phyloP scores from a whole-genome alignment of 2,888 invertebrate species.

The Protophormia terraenovae region DNA sequence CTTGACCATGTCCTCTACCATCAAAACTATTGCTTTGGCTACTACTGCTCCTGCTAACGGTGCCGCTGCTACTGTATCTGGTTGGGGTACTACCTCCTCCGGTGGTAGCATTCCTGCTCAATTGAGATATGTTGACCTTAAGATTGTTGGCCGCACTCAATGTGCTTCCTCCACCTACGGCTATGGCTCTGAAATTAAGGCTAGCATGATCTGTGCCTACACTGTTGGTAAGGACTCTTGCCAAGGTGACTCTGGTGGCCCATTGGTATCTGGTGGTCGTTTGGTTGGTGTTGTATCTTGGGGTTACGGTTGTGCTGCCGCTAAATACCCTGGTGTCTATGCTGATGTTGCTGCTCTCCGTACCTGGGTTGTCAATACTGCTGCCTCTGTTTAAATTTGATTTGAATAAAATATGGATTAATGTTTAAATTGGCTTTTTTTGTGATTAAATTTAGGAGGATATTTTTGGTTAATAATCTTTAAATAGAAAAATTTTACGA shows the following conservation, averaged over 20 bases:
- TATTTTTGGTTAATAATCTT: too few relatives aligned
- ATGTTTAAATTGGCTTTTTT: too few relatives aligned
- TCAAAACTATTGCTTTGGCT: slow-evolving; percentile 80
- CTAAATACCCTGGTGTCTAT: slow-evolving; percentile 75
- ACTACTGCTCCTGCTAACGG: slow-evolving; percentile 69
- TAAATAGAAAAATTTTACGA: too few relatives aligned
- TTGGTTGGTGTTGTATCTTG: slow-evolving; percentile 77
- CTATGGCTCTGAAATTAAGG: slow-evolving; percentile 70
- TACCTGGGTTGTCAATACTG: slow-evolving; percentile 70
- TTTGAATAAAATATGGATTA: not conserved
- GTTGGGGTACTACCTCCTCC: slow-evolving; percentile 72
- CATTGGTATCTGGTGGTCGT: slow-evolving; percentile 71
- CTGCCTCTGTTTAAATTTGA: slow-evolving; percentile 43
- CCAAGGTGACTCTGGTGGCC: slow-evolving; percentile 77
- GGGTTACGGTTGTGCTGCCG: slow-evolving; percentile 73
- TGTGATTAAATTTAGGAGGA: too few relatives aligned
- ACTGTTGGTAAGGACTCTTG: slow-evolving; percentile 73
- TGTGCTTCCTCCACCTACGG: slow-evolving; percentile 81
- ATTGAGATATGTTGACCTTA: slow-evolving; percentile 81
- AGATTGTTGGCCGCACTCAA: slow-evolving; percentile 75
- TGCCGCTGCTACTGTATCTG: slow-evolving; percentile 67
- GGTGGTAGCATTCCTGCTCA: slow-evolving; percentile 75
- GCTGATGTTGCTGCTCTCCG: slow-evolving; percentile 72
- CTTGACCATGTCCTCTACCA: slow-evolving; percentile 78
- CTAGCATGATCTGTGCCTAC: slow-evolving; percentile 75